Evolutionary conservation across 2,113 vertebrate genomes (phyloP).

Genomic region (Notothenia coriiceps): DNA sequence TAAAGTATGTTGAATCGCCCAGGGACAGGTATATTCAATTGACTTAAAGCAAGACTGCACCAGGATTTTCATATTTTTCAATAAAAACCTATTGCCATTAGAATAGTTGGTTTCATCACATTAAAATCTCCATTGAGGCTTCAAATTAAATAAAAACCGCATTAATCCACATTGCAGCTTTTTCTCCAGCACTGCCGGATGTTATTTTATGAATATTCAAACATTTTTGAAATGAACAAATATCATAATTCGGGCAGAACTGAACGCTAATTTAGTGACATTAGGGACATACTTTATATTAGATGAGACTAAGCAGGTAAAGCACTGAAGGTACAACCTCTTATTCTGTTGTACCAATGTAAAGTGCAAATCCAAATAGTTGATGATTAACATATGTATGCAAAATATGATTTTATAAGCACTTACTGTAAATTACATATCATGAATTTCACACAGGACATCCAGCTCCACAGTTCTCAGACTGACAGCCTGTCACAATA

Average conservation of each 20-base stretch:
- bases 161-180: background rate
- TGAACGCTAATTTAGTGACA: background rate
- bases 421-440: no score
- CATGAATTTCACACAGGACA: no score
- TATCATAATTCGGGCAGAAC: background rate
- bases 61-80: background rate
- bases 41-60: background rate
- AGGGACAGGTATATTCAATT: background rate
- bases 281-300: background rate
- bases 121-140: background rate
- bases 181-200: background rate
- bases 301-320: background rate
- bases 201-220: background rate
- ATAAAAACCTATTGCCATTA: background rate
- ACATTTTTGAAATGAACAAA: background rate
- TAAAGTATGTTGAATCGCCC: background rate
- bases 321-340: background rate
- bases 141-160: background rate
- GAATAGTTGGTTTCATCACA: background rate
- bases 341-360: background rate
- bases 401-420: no score
- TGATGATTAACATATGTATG: background rate
- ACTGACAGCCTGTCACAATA: background rate
- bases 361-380: background rate
- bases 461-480: background rate